Percentiles rank a stretch among this genome's conserved stretches.
Conservation (phyloP, 2,113 vertebrate species). For the Aldabrachelys gigantea region DNA sequence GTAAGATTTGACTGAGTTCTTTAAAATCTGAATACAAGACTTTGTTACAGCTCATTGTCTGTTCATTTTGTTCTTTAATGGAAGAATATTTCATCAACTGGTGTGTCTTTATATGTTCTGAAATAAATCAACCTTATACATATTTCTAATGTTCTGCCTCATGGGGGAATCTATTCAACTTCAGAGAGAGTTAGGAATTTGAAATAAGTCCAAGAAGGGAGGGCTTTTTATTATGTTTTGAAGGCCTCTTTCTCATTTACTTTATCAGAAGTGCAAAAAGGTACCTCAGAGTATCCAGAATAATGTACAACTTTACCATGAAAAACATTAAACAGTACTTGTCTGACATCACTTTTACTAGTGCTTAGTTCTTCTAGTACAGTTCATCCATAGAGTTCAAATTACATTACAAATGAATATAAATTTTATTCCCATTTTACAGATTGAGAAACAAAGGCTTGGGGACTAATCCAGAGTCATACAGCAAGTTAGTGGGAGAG, state of each 20-base stretch:
- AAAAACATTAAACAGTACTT: neutral
- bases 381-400: neutral
- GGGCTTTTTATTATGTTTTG: neutral
- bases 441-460: neutral
- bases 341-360: neutral
- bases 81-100: neutral
- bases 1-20: neutral
- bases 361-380: neutral
- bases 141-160: conserved; percentile 8
- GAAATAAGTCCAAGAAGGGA: neutral
- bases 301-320: neutral
- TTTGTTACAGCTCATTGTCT: neutral
- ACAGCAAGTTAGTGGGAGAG: neutral
- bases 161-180: neutral
- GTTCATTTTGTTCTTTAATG: neutral
- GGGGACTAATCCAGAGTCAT: neutral
- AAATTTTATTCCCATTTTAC: neutral
- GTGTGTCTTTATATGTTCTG: neutral
- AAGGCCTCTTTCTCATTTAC: neutral
- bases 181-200: neutral
- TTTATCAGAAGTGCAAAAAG: neutral
- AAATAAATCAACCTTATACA: neutral
- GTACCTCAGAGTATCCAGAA: neutral
- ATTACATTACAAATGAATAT: neutral
- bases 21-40: neutral